Conservation (phyloP, 2,888 invertebrate genomes). For the Drosophila nr. perissopoda region DNA sequence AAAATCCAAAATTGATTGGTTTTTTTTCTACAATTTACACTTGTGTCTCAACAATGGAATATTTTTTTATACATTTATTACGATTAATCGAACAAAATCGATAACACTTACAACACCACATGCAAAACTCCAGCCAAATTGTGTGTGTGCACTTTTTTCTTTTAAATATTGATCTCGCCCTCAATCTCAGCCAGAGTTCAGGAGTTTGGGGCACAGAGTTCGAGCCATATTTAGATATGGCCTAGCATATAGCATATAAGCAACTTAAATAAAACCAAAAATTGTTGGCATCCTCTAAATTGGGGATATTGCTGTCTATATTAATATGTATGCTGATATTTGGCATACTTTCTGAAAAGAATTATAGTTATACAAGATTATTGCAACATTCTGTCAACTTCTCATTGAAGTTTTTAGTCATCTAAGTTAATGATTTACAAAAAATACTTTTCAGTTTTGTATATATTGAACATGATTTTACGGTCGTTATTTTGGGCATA, state of each 20-base stretch:
- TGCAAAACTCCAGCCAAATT: constrained; percentile 48
- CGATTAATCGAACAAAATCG: constrained; percentile 17
- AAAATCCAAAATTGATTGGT: constrained; percentile 29
- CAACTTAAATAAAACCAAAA: not conserved
- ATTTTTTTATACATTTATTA: constrained; percentile 29
- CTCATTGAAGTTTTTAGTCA: constrained; percentile 4
- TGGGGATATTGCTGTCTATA: not conserved
- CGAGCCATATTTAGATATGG: not conserved
- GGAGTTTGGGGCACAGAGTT: not conserved
- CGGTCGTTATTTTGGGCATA: constrained; percentile 13
- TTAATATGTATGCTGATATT: constrained; percentile 31
- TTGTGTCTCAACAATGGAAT: constrained; percentile 33
- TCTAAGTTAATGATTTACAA: not conserved
- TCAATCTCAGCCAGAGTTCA: constrained; percentile 4
- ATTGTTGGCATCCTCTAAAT: constrained; percentile 4
- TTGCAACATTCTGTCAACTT: constrained; percentile 25
- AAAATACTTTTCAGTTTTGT: not conserved
- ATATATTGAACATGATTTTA: constrained; percentile 21
- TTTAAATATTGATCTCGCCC: not conserved
- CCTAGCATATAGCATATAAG: not conserved
- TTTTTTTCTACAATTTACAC: constrained; percentile 22
- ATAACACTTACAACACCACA: constrained; percentile 18
- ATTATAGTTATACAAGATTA: constrained; percentile 13
- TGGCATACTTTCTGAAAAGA: constrained; percentile 11
- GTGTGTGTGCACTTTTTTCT: constrained; percentile 5